These are phyloP conservation scores for Eristalis intricaria DNA, from an alignment of 2,888 invertebrate species.

Conservation along the genomic window DNA sequence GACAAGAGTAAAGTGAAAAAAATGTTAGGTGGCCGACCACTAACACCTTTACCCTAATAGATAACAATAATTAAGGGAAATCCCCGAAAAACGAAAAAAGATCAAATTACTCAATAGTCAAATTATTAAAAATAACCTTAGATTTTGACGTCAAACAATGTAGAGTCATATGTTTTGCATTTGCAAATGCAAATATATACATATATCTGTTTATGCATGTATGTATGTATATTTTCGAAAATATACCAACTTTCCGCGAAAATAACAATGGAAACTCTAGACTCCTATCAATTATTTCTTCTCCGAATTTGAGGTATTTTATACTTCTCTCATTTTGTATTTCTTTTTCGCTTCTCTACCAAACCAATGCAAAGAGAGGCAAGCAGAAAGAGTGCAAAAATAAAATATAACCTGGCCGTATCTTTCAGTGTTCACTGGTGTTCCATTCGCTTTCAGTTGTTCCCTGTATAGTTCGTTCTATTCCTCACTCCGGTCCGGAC, in stretches of 20 bases:
- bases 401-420: background rate
- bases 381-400: slow-evolving; percentile 36
- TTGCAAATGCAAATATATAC: too few species aligned
- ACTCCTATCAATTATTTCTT: background rate
- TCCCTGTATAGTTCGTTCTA: slow-evolving; percentile 16
- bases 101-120: too few species aligned
- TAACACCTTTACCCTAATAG: too few species aligned
- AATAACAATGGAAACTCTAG: background rate
- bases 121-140: too few species aligned
- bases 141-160: too few species aligned
- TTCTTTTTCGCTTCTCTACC: background rate
- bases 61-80: too few species aligned
- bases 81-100: too few species aligned
- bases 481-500: background rate
- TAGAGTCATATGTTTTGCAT: too few species aligned
- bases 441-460: slow-evolving; percentile 13
- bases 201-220: too few species aligned
- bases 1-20: too few species aligned
- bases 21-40: too few species aligned
- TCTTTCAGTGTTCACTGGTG: slow-evolving; percentile 18
- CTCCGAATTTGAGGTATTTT: slow-evolving; percentile 4
- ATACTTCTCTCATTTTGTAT: background rate
- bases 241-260: background rate
- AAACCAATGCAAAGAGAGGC: slow-evolving; percentile 5
- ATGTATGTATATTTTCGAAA: background rate